phyloP scores from a whole-genome alignment of 2,797 vertebrate species.

The Steatocranus sp. region DNA sequence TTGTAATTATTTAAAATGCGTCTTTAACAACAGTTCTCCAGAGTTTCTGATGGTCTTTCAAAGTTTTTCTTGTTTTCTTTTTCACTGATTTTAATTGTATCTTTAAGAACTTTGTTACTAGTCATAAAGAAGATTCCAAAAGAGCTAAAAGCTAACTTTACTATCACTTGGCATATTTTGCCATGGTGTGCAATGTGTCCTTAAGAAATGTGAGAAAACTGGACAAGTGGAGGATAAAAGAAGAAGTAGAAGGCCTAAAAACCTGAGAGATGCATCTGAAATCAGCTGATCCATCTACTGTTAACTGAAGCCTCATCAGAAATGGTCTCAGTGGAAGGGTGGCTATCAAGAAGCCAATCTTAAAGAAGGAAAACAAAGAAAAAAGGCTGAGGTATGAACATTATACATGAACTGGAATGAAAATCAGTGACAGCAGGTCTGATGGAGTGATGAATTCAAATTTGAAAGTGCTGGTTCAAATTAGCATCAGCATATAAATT shows the following conservation, averaged over 20 bases:
- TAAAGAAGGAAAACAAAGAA: neutral
- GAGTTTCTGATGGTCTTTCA: neutral
- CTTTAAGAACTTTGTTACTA: neutral
- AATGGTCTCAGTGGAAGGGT: neutral
- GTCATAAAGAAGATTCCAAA: neutral
- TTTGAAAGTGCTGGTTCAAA: neutral
- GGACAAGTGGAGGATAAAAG: neutral
- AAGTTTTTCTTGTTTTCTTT: neutral
- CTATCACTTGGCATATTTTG: neutral
- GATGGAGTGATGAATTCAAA: neutral
- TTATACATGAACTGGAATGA: neutral
- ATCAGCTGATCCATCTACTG: neutral
- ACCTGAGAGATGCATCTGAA: neutral
- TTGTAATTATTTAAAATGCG: neutral
- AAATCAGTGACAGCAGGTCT: neutral
- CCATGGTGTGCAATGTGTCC: neutral
- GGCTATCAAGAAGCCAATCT: neutral
- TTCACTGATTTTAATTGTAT: neutral
- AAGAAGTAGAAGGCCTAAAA: neutral
- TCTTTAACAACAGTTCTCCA: neutral
- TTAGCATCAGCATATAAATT: neutral
- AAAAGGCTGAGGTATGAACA: neutral
- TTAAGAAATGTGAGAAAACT: neutral
- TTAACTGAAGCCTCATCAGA: neutral
- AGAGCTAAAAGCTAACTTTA: neutral